phyloP scores from a whole-genome alignment of 2,113 vertebrate species.

The Emydocephalus ijimae region DNA sequence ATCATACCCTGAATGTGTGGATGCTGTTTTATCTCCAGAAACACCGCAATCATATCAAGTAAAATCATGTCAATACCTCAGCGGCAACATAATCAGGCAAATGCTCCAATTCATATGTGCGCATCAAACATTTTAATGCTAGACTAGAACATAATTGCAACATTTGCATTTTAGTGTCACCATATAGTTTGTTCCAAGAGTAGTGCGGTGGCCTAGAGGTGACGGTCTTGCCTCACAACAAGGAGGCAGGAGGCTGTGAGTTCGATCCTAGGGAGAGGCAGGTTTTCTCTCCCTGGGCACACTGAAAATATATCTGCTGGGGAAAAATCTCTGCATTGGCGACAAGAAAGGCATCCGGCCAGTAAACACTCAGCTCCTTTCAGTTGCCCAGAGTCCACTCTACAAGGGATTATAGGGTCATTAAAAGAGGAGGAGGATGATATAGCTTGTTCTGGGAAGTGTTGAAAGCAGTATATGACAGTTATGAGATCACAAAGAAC shows the following conservation, averaged over 20 bases:
- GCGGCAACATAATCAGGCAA: not conserved
- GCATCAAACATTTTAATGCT: not conserved
- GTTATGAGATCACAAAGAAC: not conserved
- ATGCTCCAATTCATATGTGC: not conserved
- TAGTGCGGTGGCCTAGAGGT: no score
- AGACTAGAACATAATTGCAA: not conserved
- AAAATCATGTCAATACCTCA: not conserved
- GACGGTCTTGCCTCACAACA: no score
- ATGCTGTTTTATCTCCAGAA: not conserved
- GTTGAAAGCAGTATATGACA: not conserved
- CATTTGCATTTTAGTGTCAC: not conserved
- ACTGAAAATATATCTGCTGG: no score
- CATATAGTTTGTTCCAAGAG: not conserved
- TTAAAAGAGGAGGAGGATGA: no score
- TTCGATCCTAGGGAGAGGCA: no score
- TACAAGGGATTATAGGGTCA: no score
- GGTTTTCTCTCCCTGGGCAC: no score
- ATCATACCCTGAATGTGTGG: not conserved
- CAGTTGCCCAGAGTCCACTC: no score
- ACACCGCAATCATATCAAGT: not conserved
- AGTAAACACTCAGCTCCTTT: no score
- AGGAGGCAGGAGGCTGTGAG: no score
- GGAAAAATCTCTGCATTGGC: no score
- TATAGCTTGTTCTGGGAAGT: not conserved
- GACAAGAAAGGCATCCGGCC: no score